Evolutionary conservation across 2,888 invertebrate species (phyloP).

Genomic region (Drosophila dives): DNA sequence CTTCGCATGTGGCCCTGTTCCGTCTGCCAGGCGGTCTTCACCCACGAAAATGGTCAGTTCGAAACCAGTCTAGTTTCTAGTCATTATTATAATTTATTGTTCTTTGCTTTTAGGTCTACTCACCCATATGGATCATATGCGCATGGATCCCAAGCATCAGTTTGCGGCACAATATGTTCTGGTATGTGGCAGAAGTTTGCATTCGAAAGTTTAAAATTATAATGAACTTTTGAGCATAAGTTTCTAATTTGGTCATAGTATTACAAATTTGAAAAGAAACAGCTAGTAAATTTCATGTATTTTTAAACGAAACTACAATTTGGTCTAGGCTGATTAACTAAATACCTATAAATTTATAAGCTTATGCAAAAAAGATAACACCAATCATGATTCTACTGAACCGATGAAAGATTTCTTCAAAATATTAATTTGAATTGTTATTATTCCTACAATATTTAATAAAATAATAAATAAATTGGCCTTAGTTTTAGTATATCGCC

Average conservation of each 20-base stretch:
- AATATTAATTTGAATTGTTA: no score
- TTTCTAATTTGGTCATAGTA: background rate
- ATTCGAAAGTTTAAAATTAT: background rate
- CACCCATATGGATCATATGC: conserved; percentile 98
- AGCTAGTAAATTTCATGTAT: background rate
- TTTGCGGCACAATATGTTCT: conserved; percentile 97
- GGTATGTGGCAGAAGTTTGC: conserved; percentile 37
- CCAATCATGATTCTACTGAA: background rate
- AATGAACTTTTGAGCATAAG: background rate
- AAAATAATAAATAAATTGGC: no score
- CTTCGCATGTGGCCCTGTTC: conserved; percentile 98
- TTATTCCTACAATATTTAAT: no score
- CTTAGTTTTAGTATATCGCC: no score
- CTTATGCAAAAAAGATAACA: background rate
- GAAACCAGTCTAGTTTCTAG: background rate
- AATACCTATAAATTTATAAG: no score
- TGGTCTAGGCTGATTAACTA: background rate
- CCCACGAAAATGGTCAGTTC: conserved; percentile 94
- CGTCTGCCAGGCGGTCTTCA: conserved; percentile 97
- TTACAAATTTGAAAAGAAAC: background rate
- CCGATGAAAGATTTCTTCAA: background rate
- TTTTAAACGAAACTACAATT: background rate
- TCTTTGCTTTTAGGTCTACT: conserved; percentile 89
- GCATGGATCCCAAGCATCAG: conserved; percentile 98
- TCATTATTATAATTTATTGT: background rate